Evolutionary conservation across 2,113 vertebrate genomes (phyloP), one percentile per base, ranked within the genome.

Genomic region (Callaeas wilsoni): DNA sequence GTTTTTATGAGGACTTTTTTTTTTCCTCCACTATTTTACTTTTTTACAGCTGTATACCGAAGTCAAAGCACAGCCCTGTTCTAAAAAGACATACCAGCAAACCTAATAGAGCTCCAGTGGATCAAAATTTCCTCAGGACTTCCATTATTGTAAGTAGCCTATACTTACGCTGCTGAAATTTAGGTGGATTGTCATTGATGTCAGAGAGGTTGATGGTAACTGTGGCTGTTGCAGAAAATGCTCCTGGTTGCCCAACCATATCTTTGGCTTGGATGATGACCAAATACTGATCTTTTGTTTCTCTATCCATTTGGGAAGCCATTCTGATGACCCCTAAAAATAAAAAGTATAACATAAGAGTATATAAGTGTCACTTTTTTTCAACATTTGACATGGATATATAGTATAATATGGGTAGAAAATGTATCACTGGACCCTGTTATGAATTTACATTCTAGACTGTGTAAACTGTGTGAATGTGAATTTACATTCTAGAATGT

Each of bases 101-200:
- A 63, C n/a, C 27, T 50, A 53, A n/a, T 1, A 68, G 42, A 56
- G 3, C 7, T 82, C 16, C 5, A 41, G 9, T 9, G 42, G 9
- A 52, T 44, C 16, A 69, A 59, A 77, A 49, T 49, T 78, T 85
- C 33, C 22, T 85, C 25, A 70, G 22, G 22, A 26, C 2, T 52
- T 70, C 33, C 87, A 62, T 64, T 30, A n/a, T 18, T 65, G 29
- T 37, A 30, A 46, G 59, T 9, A 44, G 5, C 22, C 33, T 90
- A 16, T 97, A 98, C 99, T 99, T 96, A 99, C 99, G 97, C 74
- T 98, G 98, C 93, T 98, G 98, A 98, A 99, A 99, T 81, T 98
- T 98, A 35, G 99, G 99, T 41, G 98, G 98, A 30, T 99, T 99
- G 97, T 99, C 99, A 93, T 99, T 99, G 91, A 99, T 89, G 52